These are phyloP conservation scores for Venustoraphidia nigricollis DNA, from an alignment of 2,888 invertebrate species.

Conservation along the genomic window DNA sequence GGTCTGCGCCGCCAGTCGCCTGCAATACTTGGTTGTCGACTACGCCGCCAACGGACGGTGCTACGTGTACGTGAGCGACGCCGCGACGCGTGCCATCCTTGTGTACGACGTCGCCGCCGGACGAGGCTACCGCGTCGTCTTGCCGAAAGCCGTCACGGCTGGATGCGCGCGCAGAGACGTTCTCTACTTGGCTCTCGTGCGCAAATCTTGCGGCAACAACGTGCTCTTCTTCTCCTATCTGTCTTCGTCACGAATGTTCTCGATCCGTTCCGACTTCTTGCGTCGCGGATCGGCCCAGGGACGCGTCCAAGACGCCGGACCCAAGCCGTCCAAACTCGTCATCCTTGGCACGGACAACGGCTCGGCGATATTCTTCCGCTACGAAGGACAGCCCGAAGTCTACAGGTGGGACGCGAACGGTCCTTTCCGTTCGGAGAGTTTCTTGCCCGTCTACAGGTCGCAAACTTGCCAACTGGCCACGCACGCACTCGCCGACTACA, in stretches of 20 bases:
- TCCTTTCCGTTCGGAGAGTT: slow-evolving; percentile 28
- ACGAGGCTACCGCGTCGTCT: slow-evolving; percentile 44
- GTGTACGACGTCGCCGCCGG: slow-evolving; percentile 48
- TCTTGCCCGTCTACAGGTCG: slow-evolving; percentile 36
- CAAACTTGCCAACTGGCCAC: slow-evolving; percentile 37
- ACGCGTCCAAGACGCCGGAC: slow-evolving; percentile 33
- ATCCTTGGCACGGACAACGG: slow-evolving; percentile 47
- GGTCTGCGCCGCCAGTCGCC: slow-evolving; percentile 38
- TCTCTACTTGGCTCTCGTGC: slow-evolving; percentile 47
- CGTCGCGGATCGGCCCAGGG: slow-evolving; percentile 39
- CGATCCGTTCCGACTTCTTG: slow-evolving; percentile 45
- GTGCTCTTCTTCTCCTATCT: slow-evolving; percentile 47
- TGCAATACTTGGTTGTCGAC: slow-evolving; percentile 56
- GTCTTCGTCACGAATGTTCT: slow-evolving; percentile 43
- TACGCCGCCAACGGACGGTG: slow-evolving; percentile 43
- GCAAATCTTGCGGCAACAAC: slow-evolving; percentile 37
- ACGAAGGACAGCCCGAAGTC: slow-evolving; percentile 38
- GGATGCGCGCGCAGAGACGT: slow-evolving; percentile 41
- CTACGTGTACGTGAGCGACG: slow-evolving; percentile 52
- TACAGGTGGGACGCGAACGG: slow-evolving; percentile 40
- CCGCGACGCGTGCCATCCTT: slow-evolving; percentile 47
- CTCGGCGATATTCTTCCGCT: slow-evolving; percentile 36
- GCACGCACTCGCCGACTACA: slow-evolving; percentile 40
- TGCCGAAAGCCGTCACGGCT: slow-evolving; percentile 36
- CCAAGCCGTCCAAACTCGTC: slow-evolving; percentile 38